Conservation (phyloP, 2,888 invertebrate genomes). For the Panzeria rudis region DNA sequence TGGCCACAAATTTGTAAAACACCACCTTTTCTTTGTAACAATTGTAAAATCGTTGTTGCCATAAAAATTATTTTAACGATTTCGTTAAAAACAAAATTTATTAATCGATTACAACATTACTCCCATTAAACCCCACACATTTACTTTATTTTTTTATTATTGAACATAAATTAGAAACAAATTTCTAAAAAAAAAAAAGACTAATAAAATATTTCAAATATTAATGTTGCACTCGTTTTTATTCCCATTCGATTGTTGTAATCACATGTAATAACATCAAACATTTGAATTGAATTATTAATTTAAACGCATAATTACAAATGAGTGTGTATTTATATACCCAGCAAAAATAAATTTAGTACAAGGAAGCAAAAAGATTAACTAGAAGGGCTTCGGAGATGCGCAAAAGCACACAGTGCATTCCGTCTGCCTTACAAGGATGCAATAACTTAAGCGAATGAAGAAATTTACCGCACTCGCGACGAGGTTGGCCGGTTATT, state of each 20-base stretch:
- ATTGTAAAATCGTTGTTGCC: slow-evolving; percentile 49
- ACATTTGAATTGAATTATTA: slow-evolving; percentile 43
- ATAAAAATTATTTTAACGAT: slow-evolving; percentile 14
- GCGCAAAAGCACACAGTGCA: too few species aligned
- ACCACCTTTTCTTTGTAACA: slow-evolving; percentile 46
- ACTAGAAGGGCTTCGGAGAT: too few species aligned
- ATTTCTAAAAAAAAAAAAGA: slow-evolving; percentile 3
- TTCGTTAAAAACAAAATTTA: slow-evolving; percentile 37
- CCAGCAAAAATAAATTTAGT: too few species aligned
- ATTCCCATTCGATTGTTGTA: slow-evolving; percentile 51
- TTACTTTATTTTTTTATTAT: slow-evolving; percentile 24
- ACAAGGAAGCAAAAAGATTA: too few species aligned
- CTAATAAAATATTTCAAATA: slow-evolving; percentile 48
- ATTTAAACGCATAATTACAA: slow-evolving; percentile 59
- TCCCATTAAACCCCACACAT: slow-evolving; percentile 46
- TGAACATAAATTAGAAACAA: slow-evolving; percentile 10
- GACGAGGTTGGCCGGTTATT: too few species aligned
- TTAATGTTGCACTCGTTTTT: slow-evolving; percentile 39
- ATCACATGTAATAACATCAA: slow-evolving; percentile 29
- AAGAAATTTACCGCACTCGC: too few species aligned
- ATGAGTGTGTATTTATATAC: too few species aligned
- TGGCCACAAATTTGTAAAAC: slow-evolving; percentile 60
- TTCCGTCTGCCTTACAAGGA: too few species aligned
- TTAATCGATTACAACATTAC: slow-evolving; percentile 56
- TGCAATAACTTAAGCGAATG: too few species aligned